Base-by-base conservation (phyloP, 2,113 vertebrate species). In the Thinocorus orbignyianus region DNA sequence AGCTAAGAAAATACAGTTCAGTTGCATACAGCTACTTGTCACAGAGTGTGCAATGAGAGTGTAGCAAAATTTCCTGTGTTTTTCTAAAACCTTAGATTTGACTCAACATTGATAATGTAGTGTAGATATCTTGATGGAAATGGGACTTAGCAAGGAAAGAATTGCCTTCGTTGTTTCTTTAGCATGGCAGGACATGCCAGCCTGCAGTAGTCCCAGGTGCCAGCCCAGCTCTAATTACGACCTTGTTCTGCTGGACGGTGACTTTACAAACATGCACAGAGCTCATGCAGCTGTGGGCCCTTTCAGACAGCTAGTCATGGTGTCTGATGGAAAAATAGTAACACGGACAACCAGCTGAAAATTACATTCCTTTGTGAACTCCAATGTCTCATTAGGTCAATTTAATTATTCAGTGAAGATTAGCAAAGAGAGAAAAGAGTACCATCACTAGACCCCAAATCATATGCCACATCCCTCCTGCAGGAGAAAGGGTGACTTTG, bases 341-440 rank as follows among this genome's bases (percentile, higher is more conserved):
- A 87, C 44, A 85, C 19, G 37, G 82, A 86, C 55, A 90, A 88
- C 17, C 1, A 5, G 19, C 82, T 93, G 70, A 84, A 88, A 93
- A 81, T 72, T 49, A 19, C 61, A 41, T 84, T 86, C 57, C 35
- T 96, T 95, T 74, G 44, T 88, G 86, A 90, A 68, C 82, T 90
- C 33, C 35, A 64, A 19, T 88, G 52, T 61, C 77, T 93, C 57
- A 52, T 14, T 13, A 92, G 92, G 95, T 93, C 93, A 96, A 92
- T 92, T 96, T 91, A 95, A 96, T 94, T 95, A 94, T 51, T 92
- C 61, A 69, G 72, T 88, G 51, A 92, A 93, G 60, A 95, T 84
- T 93, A 95, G n/a, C 31, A 78, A 61, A 73, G 71, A 71, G 16
- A 93, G 39, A 55, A 37, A 76, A 64, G 62, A 64, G 18, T 73